Base-by-base conservation (phyloP, 2,888 invertebrate genomes). In the Fabriciana adippe region DNA sequence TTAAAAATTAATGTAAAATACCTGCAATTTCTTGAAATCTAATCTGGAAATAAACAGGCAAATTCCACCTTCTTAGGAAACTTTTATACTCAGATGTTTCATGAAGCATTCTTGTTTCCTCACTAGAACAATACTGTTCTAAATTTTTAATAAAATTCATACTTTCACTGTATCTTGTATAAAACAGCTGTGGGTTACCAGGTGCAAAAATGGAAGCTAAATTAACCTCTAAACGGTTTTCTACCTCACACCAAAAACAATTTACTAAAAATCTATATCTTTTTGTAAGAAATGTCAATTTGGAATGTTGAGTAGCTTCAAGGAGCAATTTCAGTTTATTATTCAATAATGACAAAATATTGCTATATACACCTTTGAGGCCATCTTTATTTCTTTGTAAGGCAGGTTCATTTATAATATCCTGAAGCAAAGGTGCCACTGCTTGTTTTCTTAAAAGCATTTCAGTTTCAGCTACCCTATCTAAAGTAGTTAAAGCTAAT, bases 21-120 rank as follows among this genome's bases (percentile, higher is more conserved):
- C 96, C 96, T 64, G 97, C 97, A 81, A 99, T 97, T 90, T 98
- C 97, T 93, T 98, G 98, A 90, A 98, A 98, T 74, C 98, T 94
- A 75, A 98, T 97, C 91, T 99, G 98, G 86, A 97, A 99, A 88
- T 99, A 99, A n/a, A 99, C 98, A 14, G 98, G 97, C 62, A 99
- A 93, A 88, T 98, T 99, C 97, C 98, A 99, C 76, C 97, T 95
- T 73, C 95, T 95, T 75, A 97, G 94, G 81, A 98, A 97, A 72
- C 94, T 95, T 78, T 95, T 95, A 80, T 96, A 97, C 73, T 96
- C 95, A 1, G 94, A 86, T 79, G 97, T 95, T 64, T 93, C 89
- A 73, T 94, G 93, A 65, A 97, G 93, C 31, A 94, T 80, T 70
- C 93, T 90, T 72, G 94, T 93, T 59, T 94, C 94, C 67, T 93